Evolutionary conservation across 2,888 invertebrate genomes (phyloP).

Genomic region (Schizotus pectinicornis): DNA sequence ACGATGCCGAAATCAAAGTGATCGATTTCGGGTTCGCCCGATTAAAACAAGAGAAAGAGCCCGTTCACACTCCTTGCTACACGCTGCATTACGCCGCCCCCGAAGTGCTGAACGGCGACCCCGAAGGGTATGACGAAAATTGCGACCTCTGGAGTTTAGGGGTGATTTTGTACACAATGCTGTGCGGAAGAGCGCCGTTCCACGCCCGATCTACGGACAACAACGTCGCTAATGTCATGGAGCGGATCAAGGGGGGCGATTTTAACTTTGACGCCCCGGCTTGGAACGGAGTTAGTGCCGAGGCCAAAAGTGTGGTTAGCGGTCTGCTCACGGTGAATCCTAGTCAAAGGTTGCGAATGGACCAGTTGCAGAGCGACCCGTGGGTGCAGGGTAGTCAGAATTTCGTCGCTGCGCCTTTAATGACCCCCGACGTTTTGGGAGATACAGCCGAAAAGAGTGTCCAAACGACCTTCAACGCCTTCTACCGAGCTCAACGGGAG

Average conservation of each 20-base stretch:
- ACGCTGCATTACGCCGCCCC: conserved; percentile 95
- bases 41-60: conserved; percentile 67
- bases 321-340: conserved; percentile 84
- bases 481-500: conserved; percentile 71
- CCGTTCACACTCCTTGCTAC: conserved; percentile 86
- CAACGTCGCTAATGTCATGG: conserved; percentile 78
- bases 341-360: conserved; percentile 70
- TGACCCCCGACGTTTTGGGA: conserved; percentile 65
- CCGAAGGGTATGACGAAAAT: conserved; percentile 84
- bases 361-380: conserved; percentile 69
- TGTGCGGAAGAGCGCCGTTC: conserved; percentile 90
- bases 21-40: conserved; percentile 97
- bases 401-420: conserved; percentile 63
- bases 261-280: conserved; percentile 74
- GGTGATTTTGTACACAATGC: conserved; percentile 76
- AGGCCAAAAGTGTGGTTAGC: conserved; percentile 77
- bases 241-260: conserved; percentile 78
- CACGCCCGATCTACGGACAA: conserved; percentile 73
- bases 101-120: conserved; percentile 75
- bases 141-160: conserved; percentile 98
- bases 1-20: conserved; percentile 74
- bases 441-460: conserved; percentile 62
- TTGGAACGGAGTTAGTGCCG: conserved; percentile 76
- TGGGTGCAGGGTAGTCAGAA: conserved; percentile 66
- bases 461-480: conserved; percentile 71